Conservation (phyloP, 2,113 vertebrate species). For the Ammodytes marinus region DNA sequence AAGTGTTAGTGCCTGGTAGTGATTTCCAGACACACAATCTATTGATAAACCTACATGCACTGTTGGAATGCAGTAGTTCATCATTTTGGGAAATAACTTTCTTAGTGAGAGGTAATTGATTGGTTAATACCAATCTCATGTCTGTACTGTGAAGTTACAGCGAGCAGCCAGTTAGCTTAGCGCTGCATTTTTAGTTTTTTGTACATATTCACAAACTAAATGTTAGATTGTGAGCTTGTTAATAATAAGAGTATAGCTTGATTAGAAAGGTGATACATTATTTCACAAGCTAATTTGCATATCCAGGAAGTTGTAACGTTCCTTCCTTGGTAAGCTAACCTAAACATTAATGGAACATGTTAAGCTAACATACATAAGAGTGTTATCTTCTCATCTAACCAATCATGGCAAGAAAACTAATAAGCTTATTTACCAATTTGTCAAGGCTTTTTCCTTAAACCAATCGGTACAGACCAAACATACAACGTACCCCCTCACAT, state of each 20-base stretch:
- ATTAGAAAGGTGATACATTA: no score
- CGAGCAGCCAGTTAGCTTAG: not conserved
- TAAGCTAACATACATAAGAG: not conserved
- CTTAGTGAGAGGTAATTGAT: not conserved
- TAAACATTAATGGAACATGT: not conserved
- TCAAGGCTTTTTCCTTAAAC: not conserved
- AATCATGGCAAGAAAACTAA: not conserved
- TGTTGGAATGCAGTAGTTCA: no score
- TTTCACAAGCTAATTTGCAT: no score
- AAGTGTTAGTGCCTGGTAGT: not conserved
- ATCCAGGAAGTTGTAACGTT: no score
- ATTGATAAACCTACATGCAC: not conserved
- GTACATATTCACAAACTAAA: not conserved
- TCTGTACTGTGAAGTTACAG: not conserved
- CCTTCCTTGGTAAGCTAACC: not conserved
- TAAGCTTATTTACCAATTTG: not conserved
- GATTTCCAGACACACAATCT: conserved; percentile 5
- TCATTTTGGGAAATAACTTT: not conserved
- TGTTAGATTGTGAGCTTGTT: not conserved
- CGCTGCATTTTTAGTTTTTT: not conserved
- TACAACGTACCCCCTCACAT: not conserved
- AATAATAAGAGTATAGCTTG: no score
- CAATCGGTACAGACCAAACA: not conserved
- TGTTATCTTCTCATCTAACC: not conserved
- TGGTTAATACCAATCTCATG: not conserved